These are phyloP conservation scores for Urocynchramus pylzowi DNA, from an alignment of 2,113 vertebrate species.

Conservation along the genomic window DNA sequence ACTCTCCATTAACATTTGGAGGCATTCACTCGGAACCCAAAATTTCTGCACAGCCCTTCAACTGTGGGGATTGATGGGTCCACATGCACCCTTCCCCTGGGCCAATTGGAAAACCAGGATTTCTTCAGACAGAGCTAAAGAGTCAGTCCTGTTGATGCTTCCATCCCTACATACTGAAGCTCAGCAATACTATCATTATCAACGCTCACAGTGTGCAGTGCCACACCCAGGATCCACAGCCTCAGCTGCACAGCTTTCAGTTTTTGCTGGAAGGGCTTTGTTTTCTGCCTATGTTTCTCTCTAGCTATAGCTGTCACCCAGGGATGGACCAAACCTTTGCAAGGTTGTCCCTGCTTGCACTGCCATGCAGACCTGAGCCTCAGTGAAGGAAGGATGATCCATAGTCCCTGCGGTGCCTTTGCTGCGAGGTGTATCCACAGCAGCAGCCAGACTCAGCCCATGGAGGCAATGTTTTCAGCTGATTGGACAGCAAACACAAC, in stretches of 20 bases:
- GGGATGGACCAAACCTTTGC: background rate
- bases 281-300: background rate
- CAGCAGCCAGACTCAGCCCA: background rate
- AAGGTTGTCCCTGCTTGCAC: background rate
- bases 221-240: background rate
- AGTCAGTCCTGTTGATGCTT: background rate
- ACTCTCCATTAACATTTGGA: background rate
- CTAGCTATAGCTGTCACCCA: background rate
- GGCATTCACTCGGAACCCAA: background rate
- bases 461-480: background rate
- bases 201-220: rapidly evolving
- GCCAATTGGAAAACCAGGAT: rapidly evolving
- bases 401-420: background rate
- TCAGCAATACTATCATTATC: background rate
- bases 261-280: background rate
- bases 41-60: background rate
- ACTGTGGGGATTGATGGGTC: rapidly evolving
- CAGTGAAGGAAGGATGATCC: background rate
- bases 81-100: rapidly evolving
- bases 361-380: background rate
- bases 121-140: rapidly evolving
- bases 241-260: background rate
- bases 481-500: background rate
- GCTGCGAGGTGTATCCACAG: rapidly evolving
- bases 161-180: background rate